Evolutionary conservation across 2,888 invertebrate species (phyloP).

Genomic region (Drosophila pseudotalamancana): DNA sequence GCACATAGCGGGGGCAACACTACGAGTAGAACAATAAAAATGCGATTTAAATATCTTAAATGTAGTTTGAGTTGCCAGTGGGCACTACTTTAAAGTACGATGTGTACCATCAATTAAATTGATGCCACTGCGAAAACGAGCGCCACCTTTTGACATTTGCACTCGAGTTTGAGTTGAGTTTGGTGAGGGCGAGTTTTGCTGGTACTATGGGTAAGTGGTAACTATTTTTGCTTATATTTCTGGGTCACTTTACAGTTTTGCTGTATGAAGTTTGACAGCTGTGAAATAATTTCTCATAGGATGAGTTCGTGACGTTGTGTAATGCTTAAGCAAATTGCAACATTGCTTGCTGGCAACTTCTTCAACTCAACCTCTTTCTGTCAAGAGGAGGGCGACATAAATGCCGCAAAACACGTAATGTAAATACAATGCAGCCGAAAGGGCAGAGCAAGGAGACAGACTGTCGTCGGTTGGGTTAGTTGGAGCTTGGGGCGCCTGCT

Average conservation of each 20-base stretch:
- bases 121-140: slow-evolving; percentile 25
- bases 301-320: background rate
- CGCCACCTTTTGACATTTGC: slow-evolving; percentile 54
- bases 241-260: slow-evolving; percentile 22
- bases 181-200: background rate
- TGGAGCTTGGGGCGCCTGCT: background rate
- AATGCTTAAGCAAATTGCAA: slow-evolving; percentile 42
- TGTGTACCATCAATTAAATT: slow-evolving; percentile 64
- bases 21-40: background rate
- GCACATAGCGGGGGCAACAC: background rate
- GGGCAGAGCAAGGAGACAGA: background rate
- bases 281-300: slow-evolving; percentile 45
- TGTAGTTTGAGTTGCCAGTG: slow-evolving; percentile 31
- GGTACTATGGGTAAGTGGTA: slow-evolving; percentile 13
- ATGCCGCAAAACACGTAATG: slow-evolving; percentile 65
- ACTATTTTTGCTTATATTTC: slow-evolving; percentile 21
- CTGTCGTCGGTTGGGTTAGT: background rate
- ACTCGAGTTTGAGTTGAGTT: slow-evolving; percentile 19
- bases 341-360: slow-evolving; percentile 1
- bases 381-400: slow-evolving; percentile 35
- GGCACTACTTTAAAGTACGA: slow-evolving; percentile 48
- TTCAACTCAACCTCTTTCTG: slow-evolving; percentile 27
- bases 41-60: slow-evolving; percentile 2
- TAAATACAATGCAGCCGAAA: slow-evolving; percentile 47
- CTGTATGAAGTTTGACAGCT: slow-evolving; percentile 33